Percentiles rank a stretch among this genome's conserved stretches.
Evolutionary conservation across 30 jellyfish, hydroid and myxozoan species (phyloP).

Genomic region (Aurelia coerulea): DNA sequence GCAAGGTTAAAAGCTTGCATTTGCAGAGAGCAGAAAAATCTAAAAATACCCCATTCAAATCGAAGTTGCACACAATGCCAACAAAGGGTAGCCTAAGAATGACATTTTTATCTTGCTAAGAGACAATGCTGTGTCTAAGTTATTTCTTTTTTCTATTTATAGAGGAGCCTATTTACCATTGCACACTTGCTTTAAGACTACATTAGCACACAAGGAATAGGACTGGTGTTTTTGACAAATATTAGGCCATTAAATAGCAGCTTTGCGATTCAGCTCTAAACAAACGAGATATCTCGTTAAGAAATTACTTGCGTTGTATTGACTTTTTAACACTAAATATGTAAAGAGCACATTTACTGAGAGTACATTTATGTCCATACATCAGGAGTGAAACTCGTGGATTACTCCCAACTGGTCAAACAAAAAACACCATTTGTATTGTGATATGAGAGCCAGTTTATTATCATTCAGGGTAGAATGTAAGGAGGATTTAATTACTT

Average conservation of each 20-base stretch:
- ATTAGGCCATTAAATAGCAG: background rate
- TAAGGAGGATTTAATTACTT: background rate
- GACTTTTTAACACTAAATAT: conserved; percentile 4
- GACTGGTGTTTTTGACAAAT: background rate
- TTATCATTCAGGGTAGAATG: background rate
- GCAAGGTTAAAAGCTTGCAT: no score
- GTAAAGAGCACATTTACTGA: conserved; percentile 12
- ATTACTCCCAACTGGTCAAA: conserved; percentile 43
- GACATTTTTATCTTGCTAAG: no score
- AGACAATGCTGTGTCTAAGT: no score
- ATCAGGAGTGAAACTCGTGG: conserved; percentile 6
- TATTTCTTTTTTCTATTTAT: no score
- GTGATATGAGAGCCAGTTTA: background rate
- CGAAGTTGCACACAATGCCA: no score
- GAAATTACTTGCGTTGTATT: background rate
- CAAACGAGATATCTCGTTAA: background rate
- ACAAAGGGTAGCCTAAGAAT: no score
- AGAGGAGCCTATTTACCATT: no score
- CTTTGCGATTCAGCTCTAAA: background rate
- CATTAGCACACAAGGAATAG: no score
- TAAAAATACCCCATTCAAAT: no score
- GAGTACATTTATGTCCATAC: conserved; percentile 10
- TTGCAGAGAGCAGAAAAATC: no score
- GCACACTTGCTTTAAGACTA: no score
- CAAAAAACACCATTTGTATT: background rate